These are phyloP conservation scores for Fulica atra DNA, from an alignment of 2,113 vertebrate species.

Conservation along the genomic window DNA sequence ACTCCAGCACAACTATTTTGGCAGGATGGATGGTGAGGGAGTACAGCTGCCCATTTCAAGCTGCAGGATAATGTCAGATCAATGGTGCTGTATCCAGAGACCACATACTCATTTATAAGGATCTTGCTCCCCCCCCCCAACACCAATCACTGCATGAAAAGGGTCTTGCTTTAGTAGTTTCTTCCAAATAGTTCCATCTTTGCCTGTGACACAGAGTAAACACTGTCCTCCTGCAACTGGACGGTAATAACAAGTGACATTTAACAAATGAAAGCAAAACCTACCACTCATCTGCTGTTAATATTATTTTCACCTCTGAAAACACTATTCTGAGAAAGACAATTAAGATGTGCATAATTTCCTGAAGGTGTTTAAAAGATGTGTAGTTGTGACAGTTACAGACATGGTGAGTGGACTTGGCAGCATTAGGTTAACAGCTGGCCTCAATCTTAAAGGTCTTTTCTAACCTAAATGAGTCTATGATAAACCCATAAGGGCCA, in stretches of 20 bases:
- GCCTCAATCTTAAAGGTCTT: neutral
- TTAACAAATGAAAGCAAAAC: neutral
- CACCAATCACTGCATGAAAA: neutral
- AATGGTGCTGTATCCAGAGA: neutral
- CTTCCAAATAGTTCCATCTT: neutral
- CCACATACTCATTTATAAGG: neutral
- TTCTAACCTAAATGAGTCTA: neutral
- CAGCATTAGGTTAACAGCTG: neutral
- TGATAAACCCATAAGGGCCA: neutral
- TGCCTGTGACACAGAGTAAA: neutral
- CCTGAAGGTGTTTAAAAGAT: neutral
- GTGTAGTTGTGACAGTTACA: neutral
- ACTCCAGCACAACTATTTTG: neutral
- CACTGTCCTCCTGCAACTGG: neutral
- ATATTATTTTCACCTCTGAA: neutral
- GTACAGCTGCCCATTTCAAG: neutral
- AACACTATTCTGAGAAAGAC: neutral
- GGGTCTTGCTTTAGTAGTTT: neutral
- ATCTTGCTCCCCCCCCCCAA: neutral
- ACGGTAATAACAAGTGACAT: neutral
- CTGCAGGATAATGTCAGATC: neutral
- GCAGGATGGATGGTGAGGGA: neutral
- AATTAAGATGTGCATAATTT: neutral
- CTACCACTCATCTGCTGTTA: neutral
- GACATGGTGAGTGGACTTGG: neutral